Evolutionary conservation across 2,888 invertebrate species (phyloP).

Genomic region (Acanthosepion pharaonis): DNA sequence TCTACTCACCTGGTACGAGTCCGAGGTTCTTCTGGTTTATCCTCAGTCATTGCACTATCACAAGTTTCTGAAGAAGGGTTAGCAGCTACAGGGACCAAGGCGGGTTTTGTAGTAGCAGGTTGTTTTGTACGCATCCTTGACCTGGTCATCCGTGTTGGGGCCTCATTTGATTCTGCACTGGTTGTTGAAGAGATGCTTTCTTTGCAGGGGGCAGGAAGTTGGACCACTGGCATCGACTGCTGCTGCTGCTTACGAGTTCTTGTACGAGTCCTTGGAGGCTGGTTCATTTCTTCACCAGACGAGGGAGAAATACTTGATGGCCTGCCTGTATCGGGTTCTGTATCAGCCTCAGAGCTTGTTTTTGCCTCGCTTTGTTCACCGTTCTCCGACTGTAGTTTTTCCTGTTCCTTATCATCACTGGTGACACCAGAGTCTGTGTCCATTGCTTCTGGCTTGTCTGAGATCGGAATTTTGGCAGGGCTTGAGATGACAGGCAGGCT

Average conservation of each 20-base stretch:
- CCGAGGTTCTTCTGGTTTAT: background rate
- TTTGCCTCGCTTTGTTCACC: background rate
- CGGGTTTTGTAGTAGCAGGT: background rate
- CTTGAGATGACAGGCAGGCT: background rate
- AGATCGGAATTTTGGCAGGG: background rate
- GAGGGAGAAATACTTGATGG: background rate
- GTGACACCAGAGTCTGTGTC: background rate
- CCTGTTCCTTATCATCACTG: background rate
- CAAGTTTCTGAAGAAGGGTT: background rate
- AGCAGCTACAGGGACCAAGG: too few species aligned
- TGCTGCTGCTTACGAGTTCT: background rate
- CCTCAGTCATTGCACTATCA: background rate
- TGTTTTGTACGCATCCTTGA: background rate
- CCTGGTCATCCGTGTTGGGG: background rate
- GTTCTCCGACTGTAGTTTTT: background rate
- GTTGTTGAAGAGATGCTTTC: background rate
- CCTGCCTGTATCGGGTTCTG: background rate
- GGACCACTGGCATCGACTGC: background rate
- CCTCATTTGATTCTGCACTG: background rate
- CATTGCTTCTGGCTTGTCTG: background rate
- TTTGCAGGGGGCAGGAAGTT: background rate
- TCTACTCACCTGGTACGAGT: background rate
- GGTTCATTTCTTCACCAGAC: background rate
- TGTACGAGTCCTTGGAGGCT: constrained; percentile 6
- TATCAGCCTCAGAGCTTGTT: background rate